Percentiles rank a stretch among this genome's conserved stretches.
These are phyloP conservation scores for Tiphia femorata DNA, from an alignment of 2,888 invertebrate species.

Conservation along the genomic window DNA sequence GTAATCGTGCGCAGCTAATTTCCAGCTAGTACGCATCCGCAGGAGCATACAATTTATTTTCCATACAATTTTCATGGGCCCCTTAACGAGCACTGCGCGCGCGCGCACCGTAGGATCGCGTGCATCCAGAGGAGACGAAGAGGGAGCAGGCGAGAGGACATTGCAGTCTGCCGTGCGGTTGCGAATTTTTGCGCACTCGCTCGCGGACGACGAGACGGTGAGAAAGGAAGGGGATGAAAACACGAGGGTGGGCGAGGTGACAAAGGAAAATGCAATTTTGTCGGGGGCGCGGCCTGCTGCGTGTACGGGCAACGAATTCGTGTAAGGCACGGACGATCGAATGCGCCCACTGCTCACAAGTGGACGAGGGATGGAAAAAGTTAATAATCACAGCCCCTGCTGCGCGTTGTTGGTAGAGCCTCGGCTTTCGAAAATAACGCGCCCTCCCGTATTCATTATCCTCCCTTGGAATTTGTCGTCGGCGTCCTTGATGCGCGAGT, in stretches of 20 bases:
- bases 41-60: constrained; percentile 47
- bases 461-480: too few relatives aligned
- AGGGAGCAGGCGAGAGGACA: neutral
- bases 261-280: constrained; percentile 31
- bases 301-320: neutral
- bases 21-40: constrained; percentile 19
- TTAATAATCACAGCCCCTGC: too few relatives aligned
- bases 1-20: constrained; percentile 28
- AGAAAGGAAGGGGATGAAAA: constrained; percentile 8
- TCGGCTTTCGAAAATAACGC: too few relatives aligned
- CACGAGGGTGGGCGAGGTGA: too few relatives aligned
- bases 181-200: too few relatives aligned
- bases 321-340: neutral
- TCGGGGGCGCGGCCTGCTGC: neutral
- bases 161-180: neutral
- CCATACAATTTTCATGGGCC: constrained; percentile 50
- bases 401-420: too few relatives aligned
- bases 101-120: neutral
- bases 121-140: neutral
- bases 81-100: constrained; percentile 51
- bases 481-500: too few relatives aligned
- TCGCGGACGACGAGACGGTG: constrained; percentile 3
- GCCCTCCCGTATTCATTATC: too few relatives aligned
- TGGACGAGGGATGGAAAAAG: too few relatives aligned
- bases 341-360: too few relatives aligned